phyloP scores from a whole-genome alignment of 2,797 vertebrate species.

The Rhinogobio ventralis region DNA sequence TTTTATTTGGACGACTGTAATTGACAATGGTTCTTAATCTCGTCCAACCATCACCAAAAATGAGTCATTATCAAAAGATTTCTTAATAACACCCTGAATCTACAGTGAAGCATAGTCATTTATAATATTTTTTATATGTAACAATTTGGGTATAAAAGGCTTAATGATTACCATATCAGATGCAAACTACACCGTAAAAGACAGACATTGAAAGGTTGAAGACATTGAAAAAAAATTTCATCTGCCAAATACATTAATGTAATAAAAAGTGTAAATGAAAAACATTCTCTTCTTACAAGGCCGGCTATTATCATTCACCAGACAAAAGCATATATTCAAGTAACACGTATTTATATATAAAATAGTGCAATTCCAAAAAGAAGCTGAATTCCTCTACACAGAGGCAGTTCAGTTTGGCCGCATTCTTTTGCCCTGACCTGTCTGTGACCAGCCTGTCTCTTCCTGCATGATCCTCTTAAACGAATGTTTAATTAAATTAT shows the following conservation, averaged over 20 bases:
- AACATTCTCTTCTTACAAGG: background rate
- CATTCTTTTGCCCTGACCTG: constrained; percentile 56
- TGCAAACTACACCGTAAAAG: background rate
- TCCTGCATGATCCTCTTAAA: constrained; percentile 62
- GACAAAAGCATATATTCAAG: background rate
- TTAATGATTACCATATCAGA: background rate
- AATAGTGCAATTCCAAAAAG: background rate
- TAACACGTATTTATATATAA: background rate
- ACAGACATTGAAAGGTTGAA: too few species aligned
- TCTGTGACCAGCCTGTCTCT: constrained; percentile 60
- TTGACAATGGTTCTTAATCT: background rate
- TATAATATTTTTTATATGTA: background rate
- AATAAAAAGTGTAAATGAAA: background rate
- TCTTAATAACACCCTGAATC: background rate
- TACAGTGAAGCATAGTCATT: background rate
- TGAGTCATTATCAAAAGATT: background rate
- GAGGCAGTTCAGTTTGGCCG: constrained; percentile 34
- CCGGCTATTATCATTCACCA: background rate
- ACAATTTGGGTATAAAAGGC: background rate
- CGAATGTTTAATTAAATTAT: constrained; percentile 63
- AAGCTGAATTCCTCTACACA: constrained; percentile 26
- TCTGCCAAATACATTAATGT: background rate
- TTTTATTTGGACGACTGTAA: background rate
- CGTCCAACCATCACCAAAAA: background rate
- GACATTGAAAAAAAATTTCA: too few species aligned